Base-by-base conservation (phyloP, 2,888 invertebrate species). In the Euphydryas editha region DNA sequence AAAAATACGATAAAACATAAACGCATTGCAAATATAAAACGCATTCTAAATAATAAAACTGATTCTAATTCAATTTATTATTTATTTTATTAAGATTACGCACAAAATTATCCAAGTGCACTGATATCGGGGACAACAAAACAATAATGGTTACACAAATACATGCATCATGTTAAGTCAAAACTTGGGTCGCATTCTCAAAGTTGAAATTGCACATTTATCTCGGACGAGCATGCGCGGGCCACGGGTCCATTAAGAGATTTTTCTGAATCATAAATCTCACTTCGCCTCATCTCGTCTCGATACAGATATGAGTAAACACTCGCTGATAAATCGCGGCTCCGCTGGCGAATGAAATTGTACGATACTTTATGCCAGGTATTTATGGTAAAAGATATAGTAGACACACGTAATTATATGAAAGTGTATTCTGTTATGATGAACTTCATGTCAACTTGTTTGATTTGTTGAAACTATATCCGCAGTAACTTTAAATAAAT, bases 131-230 rank as follows among this genome's bases (percentile, higher is more conserved):
- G 36, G 56, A 54, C 69, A 71, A 73, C 65, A 73, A 72, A 74
- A 74, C 70, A 72, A 70, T 72, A 65, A 68, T 57, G 17, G 54
- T 49, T 85, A 81, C 82, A 84, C 82, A 84, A 85, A 85, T 85
- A 83, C 84, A 87, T 91, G 88, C 81, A 90, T 92, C 87, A 90
- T 86, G 77, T 72, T 76, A 78, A 88, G 90, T 91, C 90, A 88
- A 90, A 92, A 91, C 88, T 92, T 86, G 82, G 87, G 85, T 83
- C 86, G 88, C 88, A 88, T 89, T 90, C 87, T 84, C 86, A 83
- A 90, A 91, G 89, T 92, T 90, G 84, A 88, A 87, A 92, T 91
- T 92, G 91, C 87, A 91, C 92, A 92, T 92, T 91, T 91, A 92
- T 92, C 92, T 90, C 86, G 78, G 74, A 78, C 79, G 86, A 84